phyloP scores from a whole-genome alignment of 2,797 vertebrate species.

The Macropodus opercularis region DNA sequence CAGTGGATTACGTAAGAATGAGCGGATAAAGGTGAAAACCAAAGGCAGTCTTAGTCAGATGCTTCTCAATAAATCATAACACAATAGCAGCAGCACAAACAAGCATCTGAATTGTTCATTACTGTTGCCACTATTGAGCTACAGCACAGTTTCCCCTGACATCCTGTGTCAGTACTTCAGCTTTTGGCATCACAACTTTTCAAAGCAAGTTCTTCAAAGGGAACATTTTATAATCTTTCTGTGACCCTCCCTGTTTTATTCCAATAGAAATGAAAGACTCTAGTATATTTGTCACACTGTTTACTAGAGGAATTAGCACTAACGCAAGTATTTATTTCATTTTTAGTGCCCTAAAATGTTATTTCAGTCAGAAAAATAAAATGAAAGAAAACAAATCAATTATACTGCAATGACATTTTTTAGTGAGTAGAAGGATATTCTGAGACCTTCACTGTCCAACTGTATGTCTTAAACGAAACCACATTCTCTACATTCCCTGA shows the following conservation, averaged over 20 bases:
- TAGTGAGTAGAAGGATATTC: constrained; percentile 8
- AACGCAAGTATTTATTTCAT: constrained; percentile 12
- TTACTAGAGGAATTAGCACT: background rate
- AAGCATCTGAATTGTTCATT: constrained; percentile 27
- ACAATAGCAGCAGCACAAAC: constrained; percentile 23
- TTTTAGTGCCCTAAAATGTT: constrained; percentile 13
- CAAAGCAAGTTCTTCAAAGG: constrained; percentile 32
- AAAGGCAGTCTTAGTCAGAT: constrained; percentile 16
- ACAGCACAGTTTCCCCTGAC: constrained; percentile 1
- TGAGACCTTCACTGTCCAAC: constrained; percentile 47
- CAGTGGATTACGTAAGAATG: background rate
- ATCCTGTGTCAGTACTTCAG: constrained; percentile 14
- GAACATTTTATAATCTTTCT: constrained; percentile 18
- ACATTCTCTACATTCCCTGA: constrained; percentile 31
- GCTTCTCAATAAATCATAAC: constrained; percentile 22
- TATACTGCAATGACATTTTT: constrained; percentile 20
- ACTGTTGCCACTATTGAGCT: constrained; percentile 5
- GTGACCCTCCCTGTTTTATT: constrained; percentile 30
- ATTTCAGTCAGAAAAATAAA: constrained; percentile 16
- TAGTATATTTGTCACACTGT: constrained; percentile 2
- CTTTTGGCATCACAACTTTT: constrained; percentile 33
- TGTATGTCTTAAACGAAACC: constrained; percentile 22
- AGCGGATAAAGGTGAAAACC: constrained; percentile 22
- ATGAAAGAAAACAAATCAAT: constrained; percentile 33
- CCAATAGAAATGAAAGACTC: constrained; percentile 1